Evolutionary conservation across 92 coral and sea anemone species (phyloP), one percentile per base, ranked within the genome.

Genomic region (Phenganax subtilis): DNA sequence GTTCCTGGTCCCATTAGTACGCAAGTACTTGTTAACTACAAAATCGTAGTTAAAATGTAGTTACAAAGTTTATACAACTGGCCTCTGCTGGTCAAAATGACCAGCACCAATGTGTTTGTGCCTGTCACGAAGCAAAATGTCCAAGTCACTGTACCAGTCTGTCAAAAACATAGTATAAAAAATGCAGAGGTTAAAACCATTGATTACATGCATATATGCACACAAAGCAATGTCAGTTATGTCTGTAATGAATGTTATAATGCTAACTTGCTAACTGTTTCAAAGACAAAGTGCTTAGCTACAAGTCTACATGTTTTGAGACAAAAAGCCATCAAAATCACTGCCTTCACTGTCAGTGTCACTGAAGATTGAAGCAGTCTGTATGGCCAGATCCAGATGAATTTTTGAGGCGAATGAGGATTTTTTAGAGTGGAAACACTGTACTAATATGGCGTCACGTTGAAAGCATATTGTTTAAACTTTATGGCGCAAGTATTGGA

Each of bases 291-390:
- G 6, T 59, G 17, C 17, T 3, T 64, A 17, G 29, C 20, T 17
- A 17, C 29, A 64, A 27, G 5, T 9, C 71, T 64, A 64, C 8
- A 64, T 7, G 71, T 64, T 47, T 10, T 17, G 37, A 5, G 71
- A 14, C 71, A 64, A 64, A 64, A 64, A 64, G 29, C 31, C 44
- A 20, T 10, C 71, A 64, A 64, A 64, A 64, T 64, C 65, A 59
- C 71, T 64, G 71, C 10, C 71, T 27, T 64, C 71, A 64, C 44
- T 64, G 71, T 64, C 44, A 64, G 71, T 27, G 71, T 64, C 71
- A 64, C 71, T 64, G 71, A 64, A 64, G 29, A 5, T 1, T 64
- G 6, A 14, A 64, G 71, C 25, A 27, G 5, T 10, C 44, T 5
- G 71, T 14, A 64, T n/a, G 44, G 12, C 71, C 44, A 64, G 6